Base-by-base conservation (phyloP, 2,888 invertebrate genomes). In the Drosophila meridionalis region DNA sequence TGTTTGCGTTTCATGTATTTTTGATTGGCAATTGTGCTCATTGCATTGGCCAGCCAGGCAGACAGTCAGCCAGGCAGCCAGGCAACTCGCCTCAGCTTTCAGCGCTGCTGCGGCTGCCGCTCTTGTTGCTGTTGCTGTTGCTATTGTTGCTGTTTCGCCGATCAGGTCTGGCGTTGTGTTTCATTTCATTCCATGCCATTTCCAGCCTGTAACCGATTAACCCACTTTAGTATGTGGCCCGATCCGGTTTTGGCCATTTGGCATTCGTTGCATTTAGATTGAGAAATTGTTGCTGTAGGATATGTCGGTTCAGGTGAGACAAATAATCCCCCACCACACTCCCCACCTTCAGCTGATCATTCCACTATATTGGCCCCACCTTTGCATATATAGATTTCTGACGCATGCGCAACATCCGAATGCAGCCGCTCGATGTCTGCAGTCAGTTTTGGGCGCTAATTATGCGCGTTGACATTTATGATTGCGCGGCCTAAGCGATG, bases 121-220 rank as follows among this genome's bases (percentile, higher is more conserved):
- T 12, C 58, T 38, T 57, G 28, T n/a, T 40, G 64, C 47, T 57
- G 59, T 20, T 72, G 48, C 30, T 45, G 75, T 30, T 45, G 53
- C 48, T 61, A 64, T 42, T 40, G 63, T 47, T 57, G 40, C 8
- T 65, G 65, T 61, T 52, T 66, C 53, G 42, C 48, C 30, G 76
- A 69, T 75, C 63, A 65, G 64, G 50, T 45, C 40, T 38, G 69
- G 67, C 68, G 61, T 59, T 59, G 59, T 78, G 52, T 69, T 71
- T 73, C 72, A 56, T 58, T 68, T 60, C 65, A 59, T 72, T 78
- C 62, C 65, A 64, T 74, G 71, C 69, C 78, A 75, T 73, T 83
- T 87, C 64, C 83, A 88, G 68, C 83, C 78, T 80, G 78, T 80
- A 78, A 69, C 88, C 87, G 90, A 78, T 86, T 87, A 88, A 88